Evolutionary conservation across 2,797 vertebrate species (phyloP), one percentile per base, ranked within the genome.

Genomic region (Megalops cyprinoides): DNA sequence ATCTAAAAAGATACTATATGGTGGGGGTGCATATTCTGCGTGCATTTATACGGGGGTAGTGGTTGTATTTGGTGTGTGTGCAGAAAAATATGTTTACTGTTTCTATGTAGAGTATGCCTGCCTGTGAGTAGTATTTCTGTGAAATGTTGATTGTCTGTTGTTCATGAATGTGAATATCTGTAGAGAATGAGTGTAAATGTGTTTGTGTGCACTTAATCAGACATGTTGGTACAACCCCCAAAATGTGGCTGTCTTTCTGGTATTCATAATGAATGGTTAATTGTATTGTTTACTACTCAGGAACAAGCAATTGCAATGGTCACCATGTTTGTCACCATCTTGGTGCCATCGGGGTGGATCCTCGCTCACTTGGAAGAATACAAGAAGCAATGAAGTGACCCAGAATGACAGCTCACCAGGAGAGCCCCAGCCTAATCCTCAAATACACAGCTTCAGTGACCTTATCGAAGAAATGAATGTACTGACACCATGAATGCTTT

Each of bases 301-400:
- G 92, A 95, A 55, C 87, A 93, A 73, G 78, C n/a, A 0, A 81
- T 94, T 3, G 93, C 81, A 0, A 12, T 94, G 87, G 0, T 14
- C 0, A 0, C 0, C 85, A 5, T 94, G 51, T 91, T 94, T 9
- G 0, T 71, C 3, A 44, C 87, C 55, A 86, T 96, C 81, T 76
- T 96, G 85, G 62, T 80, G 1, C 95, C 96, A 0, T 92, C 94
- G 0, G 86, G 94, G 67, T 97, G 94, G 93, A 12, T 97, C 42
- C 78, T 96, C 81, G 0, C 89, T 53, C 86, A 96, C 83, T 77
- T 97, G 85, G 92, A 96, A 6, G 71, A 89, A 81, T 96, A 96
- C 87, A 95, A 92, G 89, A 89, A 85, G 8, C 86, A 80, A 37
- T 81, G 79, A 81, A 8, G 56, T 20, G 34, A 10, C 67, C 28